Percentiles rank a stretch among this genome's conserved stretches.
Conservation (phyloP, 2,797 vertebrate species). For the Pipistrellus pygmaeus region DNA sequence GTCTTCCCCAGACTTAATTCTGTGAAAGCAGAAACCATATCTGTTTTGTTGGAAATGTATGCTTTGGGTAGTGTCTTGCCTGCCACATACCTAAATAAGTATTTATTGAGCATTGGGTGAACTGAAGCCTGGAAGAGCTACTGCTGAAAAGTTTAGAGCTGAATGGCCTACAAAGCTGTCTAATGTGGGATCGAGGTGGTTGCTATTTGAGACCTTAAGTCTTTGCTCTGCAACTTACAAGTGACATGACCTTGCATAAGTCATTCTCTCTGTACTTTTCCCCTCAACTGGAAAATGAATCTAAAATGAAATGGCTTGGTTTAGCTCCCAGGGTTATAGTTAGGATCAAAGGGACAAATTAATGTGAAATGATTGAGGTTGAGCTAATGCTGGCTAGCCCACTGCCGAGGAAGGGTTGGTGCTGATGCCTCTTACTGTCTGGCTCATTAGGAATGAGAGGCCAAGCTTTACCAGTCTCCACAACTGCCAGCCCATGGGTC, state of each 20-base stretch:
- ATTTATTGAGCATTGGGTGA: not conserved
- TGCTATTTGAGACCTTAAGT: not conserved
- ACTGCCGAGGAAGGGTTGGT: not conserved
- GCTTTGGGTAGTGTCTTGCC: not conserved
- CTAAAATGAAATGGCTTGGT: not conserved
- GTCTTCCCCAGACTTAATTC: not conserved
- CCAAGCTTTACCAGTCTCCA: not conserved
- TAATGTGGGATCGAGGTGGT: not conserved
- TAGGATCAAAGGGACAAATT: not conserved
- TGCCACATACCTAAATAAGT: not conserved
- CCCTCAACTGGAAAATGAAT: not conserved
- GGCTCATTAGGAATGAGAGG: not conserved
- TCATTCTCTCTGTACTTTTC: slow-evolving; percentile 29
- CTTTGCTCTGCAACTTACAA: not conserved
- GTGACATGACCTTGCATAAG: not conserved
- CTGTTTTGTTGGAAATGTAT: not conserved
- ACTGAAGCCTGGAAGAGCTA: not conserved
- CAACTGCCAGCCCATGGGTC: not conserved
- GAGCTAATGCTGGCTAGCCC: not conserved
- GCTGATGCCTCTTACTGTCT: not conserved
- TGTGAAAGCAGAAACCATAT: not conserved
- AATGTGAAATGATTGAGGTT: not conserved
- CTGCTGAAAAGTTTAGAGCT: slow-evolving; percentile 18
- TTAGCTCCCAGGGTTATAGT: not conserved
- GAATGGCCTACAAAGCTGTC: not conserved